Conservation (phyloP, 2,888 invertebrate genomes). For the Fragum whitleyi region DNA sequence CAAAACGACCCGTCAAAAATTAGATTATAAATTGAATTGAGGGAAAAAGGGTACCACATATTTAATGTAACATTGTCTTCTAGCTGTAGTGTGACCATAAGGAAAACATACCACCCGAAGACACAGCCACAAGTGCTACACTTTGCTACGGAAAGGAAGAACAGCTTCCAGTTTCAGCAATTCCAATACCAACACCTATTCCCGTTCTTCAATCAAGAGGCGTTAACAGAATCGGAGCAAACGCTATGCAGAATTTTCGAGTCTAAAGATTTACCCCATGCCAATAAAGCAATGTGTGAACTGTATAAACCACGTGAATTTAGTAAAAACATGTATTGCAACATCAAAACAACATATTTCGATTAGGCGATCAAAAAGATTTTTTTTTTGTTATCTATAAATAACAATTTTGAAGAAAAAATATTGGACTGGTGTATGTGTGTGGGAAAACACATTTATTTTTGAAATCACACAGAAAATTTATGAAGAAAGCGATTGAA, state of each 20-base stretch:
- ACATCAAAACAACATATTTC: no score
- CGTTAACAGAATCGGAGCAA: no score
- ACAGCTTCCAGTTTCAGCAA: no score
- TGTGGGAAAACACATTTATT: no score
- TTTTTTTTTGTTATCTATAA: not conserved
- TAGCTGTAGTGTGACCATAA: constrained; percentile 3
- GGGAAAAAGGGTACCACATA: not conserved
- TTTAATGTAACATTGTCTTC: not conserved
- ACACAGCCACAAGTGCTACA: no score
- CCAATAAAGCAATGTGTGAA: not conserved
- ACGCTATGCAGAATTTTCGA: not conserved
- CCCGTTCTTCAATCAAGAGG: no score
- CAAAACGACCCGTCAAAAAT: not conserved
- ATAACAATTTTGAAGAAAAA: no score
- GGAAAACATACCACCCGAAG: not conserved
- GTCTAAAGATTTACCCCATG: no score
- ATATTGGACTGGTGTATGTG: no score
- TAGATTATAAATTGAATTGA: not conserved
- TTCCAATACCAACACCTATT: not conserved
- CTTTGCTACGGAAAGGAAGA: not conserved
- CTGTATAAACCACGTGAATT: not conserved
- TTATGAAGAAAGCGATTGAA: no score
- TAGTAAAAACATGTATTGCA: not conserved
- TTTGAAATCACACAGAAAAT: not conserved
- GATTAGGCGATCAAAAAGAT: no score